Base-by-base conservation (phyloP, 2,888 invertebrate genomes). In the Trichacis sp. region DNA sequence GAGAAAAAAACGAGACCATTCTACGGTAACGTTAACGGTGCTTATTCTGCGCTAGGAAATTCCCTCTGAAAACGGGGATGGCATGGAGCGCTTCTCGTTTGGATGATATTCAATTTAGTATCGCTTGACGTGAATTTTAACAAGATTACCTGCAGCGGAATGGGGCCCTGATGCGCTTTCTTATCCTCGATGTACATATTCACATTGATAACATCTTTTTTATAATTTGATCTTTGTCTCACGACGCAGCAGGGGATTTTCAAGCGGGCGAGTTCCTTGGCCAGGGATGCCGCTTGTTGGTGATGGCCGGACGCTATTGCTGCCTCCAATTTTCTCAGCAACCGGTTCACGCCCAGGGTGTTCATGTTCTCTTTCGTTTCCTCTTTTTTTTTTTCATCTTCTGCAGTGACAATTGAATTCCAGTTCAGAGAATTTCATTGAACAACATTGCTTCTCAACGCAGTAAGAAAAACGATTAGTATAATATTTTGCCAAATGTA, bases 141-240 rank as follows among this genome's bases (percentile, higher is more conserved):
- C 29, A 45, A 46, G 38, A 82, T 84, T 54, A 93, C 89, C 77
- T 88, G 86, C 63, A 93, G 82, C 6, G 89, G 88, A 76, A 94
- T 90, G 6, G 94, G 94, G 0, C 94, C 94, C 77, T 92, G 88
- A 71, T 93, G 92, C n/a, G 92, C 91, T 73, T 91, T 87, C 78
- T 91, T 90, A 81, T 94, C 93, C 85, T 94, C 94, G 36, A 94
- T 91, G 85, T 91, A 93, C 85, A 94, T 89, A 73, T 92, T 89
- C 68, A 94, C 90, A 72, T 92, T 93, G 82, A 77, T 85, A 81
- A 74, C 59, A 60, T 80, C 77, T 70, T 76, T 80, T 40, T 69
- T 68, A 57, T 68, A 61, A 19, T 73, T 72, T 12, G 80, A 75
- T 69, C 79, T 75, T 71, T 87, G 85, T 63, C 89, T 84, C 29